phyloP scores from a whole-genome alignment of 2,113 vertebrate genomes.

The Rallus limicola region DNA sequence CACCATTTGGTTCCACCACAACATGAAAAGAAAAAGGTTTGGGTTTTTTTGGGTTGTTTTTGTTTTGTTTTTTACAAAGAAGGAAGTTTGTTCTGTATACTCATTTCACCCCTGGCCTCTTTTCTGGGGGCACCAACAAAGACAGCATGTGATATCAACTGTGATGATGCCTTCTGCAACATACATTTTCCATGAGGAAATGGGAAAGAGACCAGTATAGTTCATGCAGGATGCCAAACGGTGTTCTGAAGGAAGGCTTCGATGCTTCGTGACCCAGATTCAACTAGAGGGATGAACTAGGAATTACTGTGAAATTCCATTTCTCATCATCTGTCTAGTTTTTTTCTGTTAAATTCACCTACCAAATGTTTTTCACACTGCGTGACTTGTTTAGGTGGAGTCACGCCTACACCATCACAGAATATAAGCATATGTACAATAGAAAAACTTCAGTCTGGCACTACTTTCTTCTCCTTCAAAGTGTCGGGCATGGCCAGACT shows the following conservation, averaged over 20 bases:
- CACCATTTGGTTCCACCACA: background rate
- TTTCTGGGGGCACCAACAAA: background rate
- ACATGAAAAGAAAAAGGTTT: background rate
- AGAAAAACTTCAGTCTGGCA: conserved; percentile 28
- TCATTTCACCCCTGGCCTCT: background rate
- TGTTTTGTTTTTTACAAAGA: background rate
- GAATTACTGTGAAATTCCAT: background rate
- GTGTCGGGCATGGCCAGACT: conserved; percentile 11
- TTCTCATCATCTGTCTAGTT: background rate
- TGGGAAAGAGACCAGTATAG: background rate
- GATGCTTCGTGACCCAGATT: background rate
- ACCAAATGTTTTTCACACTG: conserved; percentile 24
- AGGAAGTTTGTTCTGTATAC: background rate
- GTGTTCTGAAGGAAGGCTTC: background rate
- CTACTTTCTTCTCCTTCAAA: conserved; percentile 13
- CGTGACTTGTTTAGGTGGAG: conserved; percentile 8
- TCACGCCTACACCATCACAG: background rate
- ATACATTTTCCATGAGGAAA: background rate
- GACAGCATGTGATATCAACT: background rate
- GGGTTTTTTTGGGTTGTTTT: no score
- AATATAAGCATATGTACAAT: conserved; percentile 21
- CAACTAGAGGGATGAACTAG: background rate
- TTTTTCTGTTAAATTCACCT: background rate
- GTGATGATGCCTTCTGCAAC: background rate
- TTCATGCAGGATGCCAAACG: background rate